phyloP scores from a whole-genome alignment of 92 coral and sea anemone species.

The Metridium senile region DNA sequence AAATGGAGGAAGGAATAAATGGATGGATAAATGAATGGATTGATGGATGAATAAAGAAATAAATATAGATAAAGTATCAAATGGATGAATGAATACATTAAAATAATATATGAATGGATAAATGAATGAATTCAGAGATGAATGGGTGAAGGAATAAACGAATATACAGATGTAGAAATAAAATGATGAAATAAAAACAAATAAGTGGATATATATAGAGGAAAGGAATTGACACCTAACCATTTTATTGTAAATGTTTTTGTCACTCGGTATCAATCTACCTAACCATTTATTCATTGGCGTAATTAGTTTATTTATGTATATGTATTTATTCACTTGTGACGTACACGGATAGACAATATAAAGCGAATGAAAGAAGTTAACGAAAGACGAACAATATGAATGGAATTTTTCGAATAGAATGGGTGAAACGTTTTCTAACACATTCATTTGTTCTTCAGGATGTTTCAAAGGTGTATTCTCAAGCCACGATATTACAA shows the following conservation, averaged over 20 bases:
- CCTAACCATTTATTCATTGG: too few species aligned
- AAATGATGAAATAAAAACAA: not conserved
- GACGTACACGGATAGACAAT: too few species aligned
- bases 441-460: constrained; percentile 5
- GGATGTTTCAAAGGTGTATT: constrained; percentile 56
- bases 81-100: not conserved
- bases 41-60: not conserved
- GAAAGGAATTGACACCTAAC: too few species aligned
- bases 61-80: too few species aligned
- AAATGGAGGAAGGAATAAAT: not conserved
- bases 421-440: not conserved
- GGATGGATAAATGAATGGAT: not conserved
- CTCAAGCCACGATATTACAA: constrained; percentile 49
- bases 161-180: not conserved
- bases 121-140: not conserved
- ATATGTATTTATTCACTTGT: too few species aligned
- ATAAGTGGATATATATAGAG: too few species aligned
- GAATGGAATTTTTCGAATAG: too few species aligned
- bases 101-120: not conserved
- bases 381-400: too few species aligned
- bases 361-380: too few species aligned
- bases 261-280: too few species aligned
- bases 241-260: too few species aligned
- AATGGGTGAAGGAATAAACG: not conserved
- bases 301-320: too few species aligned